Percentiles rank a stretch among this genome's conserved stretches.
phyloP scores from a whole-genome alignment of 2,888 invertebrate genomes.

The Blomia tropicalis region DNA sequence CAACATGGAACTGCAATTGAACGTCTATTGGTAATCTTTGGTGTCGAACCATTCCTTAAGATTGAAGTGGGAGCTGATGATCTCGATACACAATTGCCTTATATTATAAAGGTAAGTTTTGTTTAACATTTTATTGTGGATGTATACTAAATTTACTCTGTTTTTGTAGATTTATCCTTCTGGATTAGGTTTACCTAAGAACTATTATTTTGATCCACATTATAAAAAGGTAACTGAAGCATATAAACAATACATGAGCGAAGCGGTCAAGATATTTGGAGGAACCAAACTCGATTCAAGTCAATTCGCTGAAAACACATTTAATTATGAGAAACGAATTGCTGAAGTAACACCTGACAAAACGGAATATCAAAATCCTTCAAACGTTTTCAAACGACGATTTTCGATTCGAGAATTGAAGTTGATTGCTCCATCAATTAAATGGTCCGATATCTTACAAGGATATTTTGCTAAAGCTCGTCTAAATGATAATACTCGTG shows the following conservation, averaged over 20 bases:
- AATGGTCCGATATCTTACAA: slow-evolving; percentile 34
- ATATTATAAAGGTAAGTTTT: slow-evolving; percentile 37
- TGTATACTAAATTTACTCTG: slow-evolving; percentile 11
- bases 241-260: slow-evolving; percentile 41
- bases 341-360: slow-evolving; percentile 41
- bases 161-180: slow-evolving; percentile 39
- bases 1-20: slow-evolving; percentile 33
- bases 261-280: slow-evolving; percentile 40
- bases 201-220: slow-evolving; percentile 40
- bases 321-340: slow-evolving; percentile 43
- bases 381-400: slow-evolving; percentile 17
- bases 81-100: slow-evolving; percentile 34
- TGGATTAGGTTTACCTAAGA: slow-evolving; percentile 42
- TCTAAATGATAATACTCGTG: slow-evolving; percentile 41
- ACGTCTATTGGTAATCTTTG: slow-evolving; percentile 40
- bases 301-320: slow-evolving; percentile 42
- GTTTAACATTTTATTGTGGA: background rate
- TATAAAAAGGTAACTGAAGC: slow-evolving; percentile 39
- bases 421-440: slow-evolving; percentile 19
- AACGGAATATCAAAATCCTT: slow-evolving; percentile 10
- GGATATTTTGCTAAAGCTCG: slow-evolving; percentile 40
- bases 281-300: slow-evolving; percentile 39
- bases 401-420: slow-evolving; percentile 20
- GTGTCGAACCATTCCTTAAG: slow-evolving; percentile 42
- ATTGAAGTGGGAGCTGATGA: slow-evolving; percentile 43